phyloP scores from a whole-genome alignment of 2,888 invertebrate species.

The Lasioglossum leucozonium region DNA sequence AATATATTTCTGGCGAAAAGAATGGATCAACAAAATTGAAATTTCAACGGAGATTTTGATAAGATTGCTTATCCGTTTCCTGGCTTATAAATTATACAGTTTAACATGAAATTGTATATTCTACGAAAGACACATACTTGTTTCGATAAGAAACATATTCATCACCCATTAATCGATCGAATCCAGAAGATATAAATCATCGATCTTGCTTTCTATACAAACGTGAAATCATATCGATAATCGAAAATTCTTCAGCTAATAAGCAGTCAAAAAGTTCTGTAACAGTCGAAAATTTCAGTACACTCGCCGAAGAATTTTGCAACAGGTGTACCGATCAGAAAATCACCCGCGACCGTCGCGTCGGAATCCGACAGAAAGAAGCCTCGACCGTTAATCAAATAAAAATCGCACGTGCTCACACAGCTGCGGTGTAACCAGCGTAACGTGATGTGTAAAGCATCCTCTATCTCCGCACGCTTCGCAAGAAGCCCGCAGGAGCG shows the following conservation, averaged over 20 bases:
- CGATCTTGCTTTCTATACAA: background rate
- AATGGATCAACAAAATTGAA: background rate
- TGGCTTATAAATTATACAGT: background rate
- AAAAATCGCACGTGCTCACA: slow-evolving; percentile 1
- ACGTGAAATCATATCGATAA: background rate
- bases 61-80: background rate
- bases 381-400: background rate
- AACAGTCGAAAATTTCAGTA: background rate
- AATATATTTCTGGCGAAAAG: background rate
- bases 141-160: background rate
- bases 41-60: background rate
- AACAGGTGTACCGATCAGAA: background rate
- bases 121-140: too few species aligned
- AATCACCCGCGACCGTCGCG: background rate
- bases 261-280: background rate
- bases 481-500: background rate
- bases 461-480: slow-evolving; percentile 6
- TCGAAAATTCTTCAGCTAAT: background rate
- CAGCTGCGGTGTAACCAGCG: background rate
- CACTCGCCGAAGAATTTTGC: background rate
- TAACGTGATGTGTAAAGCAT: background rate
- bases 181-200: background rate
- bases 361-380: background rate
- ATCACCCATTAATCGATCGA: background rate
- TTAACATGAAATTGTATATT: background rate